Evolutionary conservation across 2,888 invertebrate genomes (phyloP), one percentile per base, ranked within the genome.

Genomic region (Beris chalybata): DNA sequence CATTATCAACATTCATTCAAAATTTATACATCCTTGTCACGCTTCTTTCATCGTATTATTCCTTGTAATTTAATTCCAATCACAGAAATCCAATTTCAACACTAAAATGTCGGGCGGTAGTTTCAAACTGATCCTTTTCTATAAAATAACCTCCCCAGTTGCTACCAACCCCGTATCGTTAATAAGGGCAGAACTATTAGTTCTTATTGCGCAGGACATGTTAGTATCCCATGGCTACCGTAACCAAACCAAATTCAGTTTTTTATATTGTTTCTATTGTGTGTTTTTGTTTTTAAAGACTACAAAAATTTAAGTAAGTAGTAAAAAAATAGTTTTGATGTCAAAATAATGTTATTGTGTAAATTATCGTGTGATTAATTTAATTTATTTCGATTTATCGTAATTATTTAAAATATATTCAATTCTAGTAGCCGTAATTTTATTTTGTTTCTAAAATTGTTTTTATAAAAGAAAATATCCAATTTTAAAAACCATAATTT

Each of bases 201-300:
- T 22, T 22, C 2, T 22, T 13, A 50, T 61, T 61, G 61, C 61
- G 61, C 61, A 61, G 61, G 61, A 52, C 61, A 61, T 15, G 61
- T 29, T 52, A 15, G 52, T 29, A 29, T 4, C 58, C 58, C 47
- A 5, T 58, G 29, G 58, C 7, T 44, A 58, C 58, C 38, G 7
- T n/a, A 12, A 45, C 58, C 58, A 45, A 29, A 58, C 47, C 1
- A 58, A 38, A 58, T 13, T 58, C 13, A 56, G 9, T 7, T 4
- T 13, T 13, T 13, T 7, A 50, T 7, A 7, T 50, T 50, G 3
- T 50, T 50, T 7, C 15, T 15, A 15, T 13, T 15, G 15, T 7
- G 13, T 22, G 11, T n/a, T 13, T 12, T 55, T 38, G 38, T 55
- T 6, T 55, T 3, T 11, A 32, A 32, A 11, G 13, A 32, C 5